Percentiles rank a stretch among this genome's conserved stretches.
phyloP scores from a whole-genome alignment of 1,140 invertebrate genomes.

The Ceratina australensis region DNA sequence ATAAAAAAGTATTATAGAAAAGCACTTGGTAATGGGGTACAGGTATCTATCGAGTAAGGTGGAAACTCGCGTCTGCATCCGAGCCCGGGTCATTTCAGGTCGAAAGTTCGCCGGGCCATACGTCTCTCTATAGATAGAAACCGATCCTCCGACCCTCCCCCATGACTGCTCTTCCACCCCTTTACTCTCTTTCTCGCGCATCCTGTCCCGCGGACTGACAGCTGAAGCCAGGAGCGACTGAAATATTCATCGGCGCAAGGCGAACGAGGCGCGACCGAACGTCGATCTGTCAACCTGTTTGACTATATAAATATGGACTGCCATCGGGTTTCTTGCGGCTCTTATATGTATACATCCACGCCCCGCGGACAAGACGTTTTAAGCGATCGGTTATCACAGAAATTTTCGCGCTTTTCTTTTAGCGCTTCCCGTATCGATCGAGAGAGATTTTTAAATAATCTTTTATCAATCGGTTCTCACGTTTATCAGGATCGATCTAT shows the following conservation, averaged over 20 bases:
- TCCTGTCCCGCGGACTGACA: conserved; percentile 60
- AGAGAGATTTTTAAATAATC: not conserved
- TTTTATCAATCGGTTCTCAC: not conserved
- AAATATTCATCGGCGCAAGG: conserved; percentile 63
- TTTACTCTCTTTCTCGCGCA: conserved; percentile 48
- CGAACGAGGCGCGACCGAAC: conserved; percentile 65
- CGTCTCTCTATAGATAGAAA: conserved; percentile 54
- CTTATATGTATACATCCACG: conserved; percentile 5
- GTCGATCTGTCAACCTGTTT: conserved; percentile 65
- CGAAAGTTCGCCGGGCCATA: conserved; percentile 63
- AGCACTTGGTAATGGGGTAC: not conserved
- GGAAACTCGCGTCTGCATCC: conserved; percentile 50
- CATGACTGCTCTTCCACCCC: conserved; percentile 31
- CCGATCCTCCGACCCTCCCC: conserved; percentile 1
- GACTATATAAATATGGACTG: conserved; percentile 47
- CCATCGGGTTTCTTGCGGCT: not conserved
- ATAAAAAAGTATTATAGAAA: not conserved
- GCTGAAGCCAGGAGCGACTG: conserved; percentile 61
- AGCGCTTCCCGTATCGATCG: not conserved
- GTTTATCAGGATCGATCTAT: not conserved
- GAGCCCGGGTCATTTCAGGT: conserved; percentile 61
- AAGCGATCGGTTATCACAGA: not conserved
- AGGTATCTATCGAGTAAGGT: conserved; percentile 8
- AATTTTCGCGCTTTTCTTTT: not conserved
- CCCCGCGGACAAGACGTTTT: not conserved